Evolutionary conservation across 2,113 vertebrate genomes (phyloP).

Genomic region (Fukomys damarensis): DNA sequence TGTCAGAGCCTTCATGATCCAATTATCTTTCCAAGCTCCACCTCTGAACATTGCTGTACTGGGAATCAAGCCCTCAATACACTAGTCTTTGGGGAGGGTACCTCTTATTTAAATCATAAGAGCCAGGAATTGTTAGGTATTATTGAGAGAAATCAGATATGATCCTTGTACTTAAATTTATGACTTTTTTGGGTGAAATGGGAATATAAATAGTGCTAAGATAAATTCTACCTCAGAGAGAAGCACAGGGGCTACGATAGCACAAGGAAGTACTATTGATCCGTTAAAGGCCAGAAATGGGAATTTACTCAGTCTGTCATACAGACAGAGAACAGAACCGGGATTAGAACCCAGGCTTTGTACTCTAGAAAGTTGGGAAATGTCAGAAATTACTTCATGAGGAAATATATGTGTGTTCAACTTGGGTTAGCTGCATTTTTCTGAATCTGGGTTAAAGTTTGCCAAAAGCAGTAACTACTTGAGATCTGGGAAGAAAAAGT

Average conservation of each 20-base stretch:
- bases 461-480: not conserved
- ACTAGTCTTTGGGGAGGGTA: not conserved
- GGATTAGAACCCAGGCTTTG: not conserved
- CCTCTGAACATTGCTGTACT: not conserved
- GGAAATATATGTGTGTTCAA: not conserved
- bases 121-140: not conserved
- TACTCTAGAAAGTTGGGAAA: not conserved
- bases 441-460: not conserved
- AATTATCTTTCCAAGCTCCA: not conserved
- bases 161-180: not conserved
- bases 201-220: not conserved
- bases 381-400: conserved; percentile 22
- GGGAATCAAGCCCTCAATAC: not conserved
- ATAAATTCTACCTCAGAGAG: not conserved
- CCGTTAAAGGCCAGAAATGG: not conserved
- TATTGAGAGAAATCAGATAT: not conserved
- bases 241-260: not conserved
- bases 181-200: not conserved
- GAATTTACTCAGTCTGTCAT: not conserved
- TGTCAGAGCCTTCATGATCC: not conserved
- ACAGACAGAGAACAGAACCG: not conserved
- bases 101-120: not conserved
- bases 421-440: not conserved
- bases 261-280: not conserved
- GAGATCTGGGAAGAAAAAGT: not conserved